phyloP scores from a whole-genome alignment of 2,113 vertebrate species.

The Circaetus cinerascens region DNA sequence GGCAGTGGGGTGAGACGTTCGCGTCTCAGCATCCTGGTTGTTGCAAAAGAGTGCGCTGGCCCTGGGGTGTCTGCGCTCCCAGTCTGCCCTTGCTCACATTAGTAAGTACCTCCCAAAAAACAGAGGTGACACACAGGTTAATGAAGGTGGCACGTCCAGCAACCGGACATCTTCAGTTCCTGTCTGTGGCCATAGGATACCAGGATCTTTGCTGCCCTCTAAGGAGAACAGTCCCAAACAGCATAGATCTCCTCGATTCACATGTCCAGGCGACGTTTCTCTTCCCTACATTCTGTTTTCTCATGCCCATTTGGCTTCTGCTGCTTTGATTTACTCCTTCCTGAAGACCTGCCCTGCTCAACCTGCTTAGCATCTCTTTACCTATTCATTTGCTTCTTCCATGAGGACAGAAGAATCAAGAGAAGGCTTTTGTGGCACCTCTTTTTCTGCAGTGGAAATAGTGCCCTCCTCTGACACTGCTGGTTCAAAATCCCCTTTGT shows the following conservation, averaged over 20 bases:
- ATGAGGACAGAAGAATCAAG: background rate
- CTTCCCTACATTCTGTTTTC: background rate
- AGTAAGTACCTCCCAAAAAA: background rate
- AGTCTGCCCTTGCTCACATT: background rate
- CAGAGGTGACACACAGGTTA: background rate
- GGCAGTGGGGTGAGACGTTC: fast-evolving
- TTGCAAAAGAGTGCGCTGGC: background rate
- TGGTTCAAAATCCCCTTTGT: background rate
- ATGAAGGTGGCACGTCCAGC: background rate
- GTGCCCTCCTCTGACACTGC: background rate
- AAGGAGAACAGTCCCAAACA: background rate
- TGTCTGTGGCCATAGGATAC: background rate
- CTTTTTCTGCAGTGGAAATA: background rate
- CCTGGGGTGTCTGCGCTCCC: background rate
- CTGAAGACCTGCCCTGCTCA: background rate
- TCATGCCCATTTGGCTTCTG: background rate
- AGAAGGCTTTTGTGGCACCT: background rate
- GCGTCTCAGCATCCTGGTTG: background rate
- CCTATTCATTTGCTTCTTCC: background rate
- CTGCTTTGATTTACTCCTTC: background rate
- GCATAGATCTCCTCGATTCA: background rate
- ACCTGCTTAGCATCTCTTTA: background rate
- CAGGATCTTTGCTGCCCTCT: background rate
- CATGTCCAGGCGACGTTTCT: fast-evolving
- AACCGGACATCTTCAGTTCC: background rate